These are phyloP conservation scores for Neolamprologus sp. DNA, from an alignment of 2,113 vertebrate species.

Conservation along the genomic window DNA sequence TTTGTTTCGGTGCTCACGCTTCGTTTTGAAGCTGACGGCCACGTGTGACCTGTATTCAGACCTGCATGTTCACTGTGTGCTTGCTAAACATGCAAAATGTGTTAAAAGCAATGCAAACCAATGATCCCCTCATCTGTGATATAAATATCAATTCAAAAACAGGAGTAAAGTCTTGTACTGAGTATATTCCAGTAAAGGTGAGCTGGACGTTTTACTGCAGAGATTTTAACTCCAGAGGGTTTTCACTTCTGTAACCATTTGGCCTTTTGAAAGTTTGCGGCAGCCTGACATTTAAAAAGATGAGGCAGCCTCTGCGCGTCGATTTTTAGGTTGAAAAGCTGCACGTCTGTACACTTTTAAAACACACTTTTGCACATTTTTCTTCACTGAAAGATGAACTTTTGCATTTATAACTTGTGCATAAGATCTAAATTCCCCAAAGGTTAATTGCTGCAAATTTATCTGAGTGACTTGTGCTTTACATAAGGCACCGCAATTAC, in stretches of 20 bases:
- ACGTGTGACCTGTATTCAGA: background rate
- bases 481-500: background rate
- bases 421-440: background rate
- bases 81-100: background rate
- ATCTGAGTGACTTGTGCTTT: background rate
- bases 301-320: background rate
- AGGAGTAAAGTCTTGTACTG: background rate
- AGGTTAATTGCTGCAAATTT: background rate
- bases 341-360: background rate
- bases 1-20: conserved; percentile 7
- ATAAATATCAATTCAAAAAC: background rate
- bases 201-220: background rate
- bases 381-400: background rate
- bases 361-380: background rate
- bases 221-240: background rate
- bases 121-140: background rate
- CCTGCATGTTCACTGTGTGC: background rate
- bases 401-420: background rate
- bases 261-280: background rate
- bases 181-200: background rate
- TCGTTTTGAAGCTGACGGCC: background rate
- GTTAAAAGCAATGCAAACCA: background rate
- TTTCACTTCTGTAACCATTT: background rate
- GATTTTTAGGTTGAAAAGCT: background rate
- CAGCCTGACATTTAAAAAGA: background rate